Evolutionary conservation across 2,113 vertebrate genomes (phyloP).

Genomic region (Takifugu bimaculatus): DNA sequence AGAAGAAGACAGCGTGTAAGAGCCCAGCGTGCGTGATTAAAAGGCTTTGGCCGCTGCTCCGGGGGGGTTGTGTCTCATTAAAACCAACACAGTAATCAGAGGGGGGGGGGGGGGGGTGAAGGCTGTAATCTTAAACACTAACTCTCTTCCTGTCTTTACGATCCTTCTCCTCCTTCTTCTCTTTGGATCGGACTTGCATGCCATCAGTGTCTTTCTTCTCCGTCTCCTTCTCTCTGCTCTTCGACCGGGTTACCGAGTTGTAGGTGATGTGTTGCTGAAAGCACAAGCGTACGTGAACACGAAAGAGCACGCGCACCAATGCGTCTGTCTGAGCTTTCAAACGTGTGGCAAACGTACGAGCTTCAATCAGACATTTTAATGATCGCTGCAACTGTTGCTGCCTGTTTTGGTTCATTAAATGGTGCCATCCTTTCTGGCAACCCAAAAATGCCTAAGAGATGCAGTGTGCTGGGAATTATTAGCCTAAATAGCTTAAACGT

Average conservation of each 20-base stretch:
- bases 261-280: conserved; percentile 68
- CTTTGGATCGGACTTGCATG: conserved; percentile 64
- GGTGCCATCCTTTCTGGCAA: neutral
- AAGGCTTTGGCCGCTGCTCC: neutral
- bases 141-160: conserved; percentile 71
- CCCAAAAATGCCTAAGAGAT: neutral
- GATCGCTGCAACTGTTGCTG: no score
- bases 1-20: neutral
- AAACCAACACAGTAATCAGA: neutral
- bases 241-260: conserved; percentile 70
- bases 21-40: neutral
- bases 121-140: conserved; percentile 30
- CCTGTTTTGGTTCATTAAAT: neutral
- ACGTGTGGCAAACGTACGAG: conserved; percentile 7
- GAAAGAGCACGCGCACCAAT: neutral
- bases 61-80: no score
- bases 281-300: conserved; percentile 35
- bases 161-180: conserved; percentile 74
- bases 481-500: no score
- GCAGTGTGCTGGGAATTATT: neutral
- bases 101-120: neutral
- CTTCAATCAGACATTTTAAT: no score
- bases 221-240: conserved; percentile 72
- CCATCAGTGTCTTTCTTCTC: conserved; percentile 71
- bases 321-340: no score